phyloP scores from a whole-genome alignment of 2,113 vertebrate species.

The Lophochroa leadbeateri region DNA sequence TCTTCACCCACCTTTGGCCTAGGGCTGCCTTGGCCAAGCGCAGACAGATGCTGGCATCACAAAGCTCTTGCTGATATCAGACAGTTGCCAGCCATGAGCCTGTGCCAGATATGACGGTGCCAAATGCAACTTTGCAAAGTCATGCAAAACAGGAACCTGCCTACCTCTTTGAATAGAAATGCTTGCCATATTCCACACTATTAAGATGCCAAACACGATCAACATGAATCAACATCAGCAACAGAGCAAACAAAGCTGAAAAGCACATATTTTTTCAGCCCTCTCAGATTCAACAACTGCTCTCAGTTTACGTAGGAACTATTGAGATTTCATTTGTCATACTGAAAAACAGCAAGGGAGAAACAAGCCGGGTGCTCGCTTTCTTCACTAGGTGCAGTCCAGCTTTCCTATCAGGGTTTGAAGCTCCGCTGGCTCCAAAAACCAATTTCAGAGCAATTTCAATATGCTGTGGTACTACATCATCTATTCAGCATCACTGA shows the following conservation, averaged over 20 bases:
- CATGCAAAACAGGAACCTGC: background rate
- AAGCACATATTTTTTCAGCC: background rate
- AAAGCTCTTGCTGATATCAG: background rate
- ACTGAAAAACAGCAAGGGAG: background rate
- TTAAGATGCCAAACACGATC: background rate
- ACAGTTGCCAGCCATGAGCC: fast-evolving
- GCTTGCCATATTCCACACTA: fast-evolving
- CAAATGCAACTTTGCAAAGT: background rate
- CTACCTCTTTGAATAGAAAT: background rate
- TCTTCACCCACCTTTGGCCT: background rate
- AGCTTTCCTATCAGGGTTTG: background rate
- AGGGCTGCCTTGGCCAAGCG: background rate
- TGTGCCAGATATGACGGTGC: fast-evolving
- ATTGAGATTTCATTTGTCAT: conserved; percentile 26
- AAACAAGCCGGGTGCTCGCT: background rate
- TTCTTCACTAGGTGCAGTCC: background rate
- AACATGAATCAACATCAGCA: fast-evolving
- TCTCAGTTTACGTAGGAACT: conserved; percentile 47
- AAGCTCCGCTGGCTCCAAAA: background rate
- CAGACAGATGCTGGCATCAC: background rate
- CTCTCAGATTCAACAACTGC: background rate
- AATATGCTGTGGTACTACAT: background rate
- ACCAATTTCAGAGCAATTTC: background rate
- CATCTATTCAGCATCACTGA: background rate
- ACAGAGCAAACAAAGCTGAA: background rate